Base-by-base conservation (phyloP, 2,797 vertebrate species). In the Megaceryle alcyon region DNA sequence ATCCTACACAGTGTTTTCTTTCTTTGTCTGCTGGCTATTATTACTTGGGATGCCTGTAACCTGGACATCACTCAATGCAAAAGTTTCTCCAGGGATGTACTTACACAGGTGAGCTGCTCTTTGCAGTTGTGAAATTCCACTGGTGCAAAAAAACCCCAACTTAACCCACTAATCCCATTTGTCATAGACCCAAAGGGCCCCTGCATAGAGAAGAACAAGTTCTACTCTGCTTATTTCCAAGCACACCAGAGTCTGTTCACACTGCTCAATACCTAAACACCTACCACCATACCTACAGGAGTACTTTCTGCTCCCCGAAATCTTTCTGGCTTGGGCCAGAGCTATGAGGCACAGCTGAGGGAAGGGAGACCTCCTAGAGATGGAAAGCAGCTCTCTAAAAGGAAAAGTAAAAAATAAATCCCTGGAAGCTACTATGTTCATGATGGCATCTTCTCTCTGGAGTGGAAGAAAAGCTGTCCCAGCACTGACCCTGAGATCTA, bases 401-500 rank as follows among this genome's bases (percentile, higher is more conserved):
- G 46, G 22, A 82, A 61, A 79, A 83, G 18, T 48, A 28, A 31
- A 68, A 84, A 71, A 70, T 28, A 39, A 44, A 60, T 6, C 14
- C 28, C 75, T 83, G 37, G 8, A 2, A 4, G 22, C 5, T 18
- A 29, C n/a, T 63, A 44, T 59, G 12, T 33, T 84, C 28, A 17
- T 35, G 31, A 28, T 75, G 51, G 14, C 29, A 44, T 65, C 46
- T 84, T 65, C 15, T 7, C 44, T 29, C 46, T 18, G n/a, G 29
- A 21, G 15, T 23, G 14, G 28, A 65, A 70, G 44, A 8, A 73
- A 51, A 90, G 57, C 18, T 66, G 54, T 9, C 25, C 46, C 9
- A 26, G 60, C 33, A 68, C 18, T 1, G 2, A 37, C 17, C 22
- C 48, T 28, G 43, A 85, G 21, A 76, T 21, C 9, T 0, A 0